Evolutionary conservation across 37 sponge, comb jelly and placozoan species (phyloP).

Genomic region (Dysidea cf. avara): DNA sequence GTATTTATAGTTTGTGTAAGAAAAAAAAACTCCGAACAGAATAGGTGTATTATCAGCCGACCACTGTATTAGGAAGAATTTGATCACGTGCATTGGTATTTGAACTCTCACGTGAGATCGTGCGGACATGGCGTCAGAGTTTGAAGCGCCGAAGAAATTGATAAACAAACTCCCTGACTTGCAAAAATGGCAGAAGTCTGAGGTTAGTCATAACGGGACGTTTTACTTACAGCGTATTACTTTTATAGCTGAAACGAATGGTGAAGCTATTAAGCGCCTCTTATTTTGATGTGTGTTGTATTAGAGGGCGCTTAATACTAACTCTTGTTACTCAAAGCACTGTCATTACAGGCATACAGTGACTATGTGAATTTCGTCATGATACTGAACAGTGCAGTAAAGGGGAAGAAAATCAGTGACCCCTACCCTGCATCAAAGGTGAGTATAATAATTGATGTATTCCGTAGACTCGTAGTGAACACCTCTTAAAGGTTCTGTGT

Average conservation of each 20-base stretch:
- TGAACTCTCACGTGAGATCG: no score
- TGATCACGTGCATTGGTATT: no score
- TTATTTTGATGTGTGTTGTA: background rate
- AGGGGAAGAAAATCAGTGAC: slow-evolving; percentile 58
- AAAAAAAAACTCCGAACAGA: no score
- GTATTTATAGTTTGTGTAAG: no score
- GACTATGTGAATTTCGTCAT: slow-evolving; percentile 70
- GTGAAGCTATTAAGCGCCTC: background rate
- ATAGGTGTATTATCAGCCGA: no score
- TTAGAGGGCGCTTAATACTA: background rate
- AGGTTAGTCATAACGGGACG: slow-evolving; percentile 28
- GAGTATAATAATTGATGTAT: no score
- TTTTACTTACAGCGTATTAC: background rate
- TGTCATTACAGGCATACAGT: slow-evolving; percentile 57
- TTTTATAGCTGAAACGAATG: background rate
- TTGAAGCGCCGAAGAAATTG: slow-evolving; percentile 37
- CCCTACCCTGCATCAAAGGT: slow-evolving; percentile 35
- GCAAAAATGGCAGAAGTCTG: slow-evolving; percentile 60
- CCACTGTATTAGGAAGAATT: no score
- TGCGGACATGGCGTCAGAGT: no score
- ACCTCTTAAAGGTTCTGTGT: no score
- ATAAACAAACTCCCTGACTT: slow-evolving; percentile 48
- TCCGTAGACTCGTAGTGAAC: background rate
- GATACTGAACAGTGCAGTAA: slow-evolving; percentile 62
- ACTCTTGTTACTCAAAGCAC: no score